Evolutionary conservation across 1,140 invertebrate genomes (phyloP).

Genomic region (Hirudo medicinalis): DNA sequence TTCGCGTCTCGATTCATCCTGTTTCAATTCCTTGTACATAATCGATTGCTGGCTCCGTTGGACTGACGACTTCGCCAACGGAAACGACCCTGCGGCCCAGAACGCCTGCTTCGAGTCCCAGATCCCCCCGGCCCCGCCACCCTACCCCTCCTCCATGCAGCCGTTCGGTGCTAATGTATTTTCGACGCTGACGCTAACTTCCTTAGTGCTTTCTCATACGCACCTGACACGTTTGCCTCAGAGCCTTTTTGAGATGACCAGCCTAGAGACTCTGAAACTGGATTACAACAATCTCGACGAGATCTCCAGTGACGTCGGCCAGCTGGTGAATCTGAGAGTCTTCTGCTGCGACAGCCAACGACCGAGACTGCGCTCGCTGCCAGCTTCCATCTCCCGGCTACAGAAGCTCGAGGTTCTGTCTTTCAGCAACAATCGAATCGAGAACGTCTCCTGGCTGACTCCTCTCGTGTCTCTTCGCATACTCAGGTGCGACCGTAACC

Average conservation of each 20-base stretch:
- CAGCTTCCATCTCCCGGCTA: slow-evolving; percentile 18
- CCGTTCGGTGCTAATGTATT: not conserved
- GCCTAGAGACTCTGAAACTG: slow-evolving; percentile 21
- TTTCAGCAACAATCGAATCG: slow-evolving; percentile 24
- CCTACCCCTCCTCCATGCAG: not conserved
- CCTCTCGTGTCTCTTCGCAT: slow-evolving; percentile 18
- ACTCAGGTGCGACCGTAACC: slow-evolving; percentile 23
- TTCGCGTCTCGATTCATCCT: slow-evolving; percentile 15
- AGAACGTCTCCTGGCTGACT: slow-evolving; percentile 22
- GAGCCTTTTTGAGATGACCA: slow-evolving; percentile 19
- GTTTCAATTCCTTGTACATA: slow-evolving; percentile 20
- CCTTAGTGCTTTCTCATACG: slow-evolving; percentile 23
- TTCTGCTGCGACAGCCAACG: slow-evolving; percentile 24
- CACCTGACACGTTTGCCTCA: slow-evolving; percentile 21
- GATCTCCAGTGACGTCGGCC: slow-evolving; percentile 20
- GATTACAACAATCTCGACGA: slow-evolving; percentile 23
- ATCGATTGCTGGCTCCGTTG: slow-evolving; percentile 22
- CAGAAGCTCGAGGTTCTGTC: slow-evolving; percentile 19
- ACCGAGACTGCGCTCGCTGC: slow-evolving; percentile 21
- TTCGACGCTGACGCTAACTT: not conserved
- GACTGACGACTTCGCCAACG: slow-evolving; percentile 10
- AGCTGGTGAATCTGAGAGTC: slow-evolving; percentile 17
- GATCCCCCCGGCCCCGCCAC: not conserved
- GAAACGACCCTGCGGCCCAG: not conserved
- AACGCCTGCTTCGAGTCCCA: not conserved